phyloP scores from a whole-genome alignment of 1,140 invertebrate species.

The Brachionus rubens region DNA sequence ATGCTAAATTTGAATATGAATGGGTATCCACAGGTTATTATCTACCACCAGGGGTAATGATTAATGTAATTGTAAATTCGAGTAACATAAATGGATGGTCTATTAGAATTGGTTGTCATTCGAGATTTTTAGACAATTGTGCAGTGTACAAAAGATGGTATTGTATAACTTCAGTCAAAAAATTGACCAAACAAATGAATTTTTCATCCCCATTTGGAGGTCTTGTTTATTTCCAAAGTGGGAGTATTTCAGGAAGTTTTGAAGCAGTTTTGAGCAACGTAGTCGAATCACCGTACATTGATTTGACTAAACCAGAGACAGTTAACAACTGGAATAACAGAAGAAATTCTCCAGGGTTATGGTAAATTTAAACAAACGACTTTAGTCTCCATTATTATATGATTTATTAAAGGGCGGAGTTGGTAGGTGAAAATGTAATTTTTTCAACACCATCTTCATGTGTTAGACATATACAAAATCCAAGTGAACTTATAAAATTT shows the following conservation, averaged over 20 bases:
- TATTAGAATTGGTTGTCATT: conserved; percentile 29
- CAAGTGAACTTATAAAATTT: conserved; percentile 43
- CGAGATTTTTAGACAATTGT: neutral
- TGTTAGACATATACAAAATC: conserved; percentile 47
- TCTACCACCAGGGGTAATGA: conserved; percentile 2
- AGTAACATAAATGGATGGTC: neutral
- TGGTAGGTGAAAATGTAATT: conserved; percentile 48
- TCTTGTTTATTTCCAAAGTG: conserved; percentile 17
- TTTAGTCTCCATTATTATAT: too few relatives aligned
- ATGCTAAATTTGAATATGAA: neutral
- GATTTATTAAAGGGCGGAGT: conserved; percentile 49
- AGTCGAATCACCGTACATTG: conserved; percentile 26
- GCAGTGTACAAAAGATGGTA: neutral
- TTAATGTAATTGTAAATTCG: neutral
- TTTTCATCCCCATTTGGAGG: conserved; percentile 17
- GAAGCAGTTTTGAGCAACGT: conserved; percentile 10
- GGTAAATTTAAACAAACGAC: too few relatives aligned
- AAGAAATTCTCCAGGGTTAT: conserved; percentile 48
- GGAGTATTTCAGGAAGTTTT: neutral
- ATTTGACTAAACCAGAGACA: conserved; percentile 30
- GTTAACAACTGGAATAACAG: conserved; percentile 20
- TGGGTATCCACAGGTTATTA: conserved; percentile 33
- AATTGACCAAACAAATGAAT: neutral
- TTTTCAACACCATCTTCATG: conserved; percentile 48
- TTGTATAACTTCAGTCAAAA: neutral